Evolutionary conservation across 2,888 invertebrate species (phyloP), one percentile per base, ranked within the genome.

Genomic region (Hydraecia micacea): DNA sequence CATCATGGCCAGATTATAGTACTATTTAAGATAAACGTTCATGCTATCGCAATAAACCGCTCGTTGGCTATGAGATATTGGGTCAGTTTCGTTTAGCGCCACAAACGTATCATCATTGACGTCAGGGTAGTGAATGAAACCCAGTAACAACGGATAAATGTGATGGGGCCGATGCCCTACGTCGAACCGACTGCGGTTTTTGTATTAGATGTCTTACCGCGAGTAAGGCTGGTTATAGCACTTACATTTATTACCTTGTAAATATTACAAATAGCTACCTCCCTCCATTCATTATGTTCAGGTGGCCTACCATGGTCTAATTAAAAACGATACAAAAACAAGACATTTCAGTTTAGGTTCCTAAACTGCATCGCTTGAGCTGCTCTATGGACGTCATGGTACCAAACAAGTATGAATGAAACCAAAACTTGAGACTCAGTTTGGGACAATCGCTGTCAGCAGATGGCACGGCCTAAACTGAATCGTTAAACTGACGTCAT

Each of bases 101-200:
- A 67, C 62, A 49, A 77, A 68, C 73, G 63, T 72, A 81, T 79
- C 81, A 32, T 60, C 52, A 28, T 39, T 88, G 89, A 88, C 88
- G 89, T 89, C 87, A 88, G 25, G n/a, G 25, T 60, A 36, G 58
- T 82, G 82, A 87, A 87, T 86, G 86, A 87, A 88, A 86, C 74
- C 70, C 32, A 82, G 77, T 77, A 81, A 84, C 79, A 78, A 77
- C 73, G 55, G 69, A 84, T 87, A 83, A 52, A 84, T 86, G 11
- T 60, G 63, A 67, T 70, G 80, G 65, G 89, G 82, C 75, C 80
- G 73, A 84, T 86, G 86, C 71, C 87, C 88, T 73, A 81, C 65
- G 42, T 71, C 18, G 66, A 58, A 63, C 73, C 39, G 60, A 60
- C 58, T 79, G 84, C 69, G 87, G 89, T 82, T 87, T 71, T 75